Percentiles rank a stretch among this genome's conserved stretches.
phyloP scores from a whole-genome alignment of 2,888 invertebrate genomes.

The Dynastes maya region DNA sequence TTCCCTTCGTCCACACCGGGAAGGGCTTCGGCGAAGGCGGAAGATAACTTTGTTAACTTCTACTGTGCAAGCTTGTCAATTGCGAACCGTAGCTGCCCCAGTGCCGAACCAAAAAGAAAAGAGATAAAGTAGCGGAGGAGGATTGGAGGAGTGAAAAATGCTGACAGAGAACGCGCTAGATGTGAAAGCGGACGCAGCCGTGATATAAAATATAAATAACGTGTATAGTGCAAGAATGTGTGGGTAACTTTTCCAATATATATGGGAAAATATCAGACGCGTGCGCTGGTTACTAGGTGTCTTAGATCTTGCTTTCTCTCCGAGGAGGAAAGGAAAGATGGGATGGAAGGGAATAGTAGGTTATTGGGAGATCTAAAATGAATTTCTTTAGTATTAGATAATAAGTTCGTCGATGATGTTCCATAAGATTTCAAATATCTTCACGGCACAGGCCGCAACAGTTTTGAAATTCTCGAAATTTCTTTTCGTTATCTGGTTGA shows the following conservation, averaged over 20 bases:
- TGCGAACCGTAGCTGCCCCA: slow-evolving; percentile 9
- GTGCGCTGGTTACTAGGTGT: too few relatives aligned
- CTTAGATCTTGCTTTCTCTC: too few relatives aligned
- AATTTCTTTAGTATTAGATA: too few relatives aligned
- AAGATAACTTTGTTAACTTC: slow-evolving; percentile 50
- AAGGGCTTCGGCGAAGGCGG: not conserved
- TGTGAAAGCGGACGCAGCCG: slow-evolving; percentile 5
- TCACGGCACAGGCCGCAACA: too few relatives aligned
- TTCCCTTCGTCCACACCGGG: not conserved
- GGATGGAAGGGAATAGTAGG: too few relatives aligned
- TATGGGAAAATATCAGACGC: slow-evolving; percentile 12
- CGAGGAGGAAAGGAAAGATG: too few relatives aligned
- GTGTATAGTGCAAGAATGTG: slow-evolving; percentile 21
- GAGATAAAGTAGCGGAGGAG: not conserved
- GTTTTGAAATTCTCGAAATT: too few relatives aligned
- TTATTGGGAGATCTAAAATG: too few relatives aligned
- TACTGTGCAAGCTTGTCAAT: slow-evolving; percentile 47
- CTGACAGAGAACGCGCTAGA: not conserved
- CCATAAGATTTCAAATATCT: too few relatives aligned
- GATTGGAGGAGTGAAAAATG: too few relatives aligned
- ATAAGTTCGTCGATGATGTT: too few relatives aligned
- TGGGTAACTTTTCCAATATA: slow-evolving; percentile 34
- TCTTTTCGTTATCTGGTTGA: too few relatives aligned
- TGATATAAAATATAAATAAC: slow-evolving; percentile 46
- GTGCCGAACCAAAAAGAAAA: not conserved